Evolutionary conservation across 2,797 vertebrate genomes (phyloP).

Genomic region (Pantherophis alleghaniensis): DNA sequence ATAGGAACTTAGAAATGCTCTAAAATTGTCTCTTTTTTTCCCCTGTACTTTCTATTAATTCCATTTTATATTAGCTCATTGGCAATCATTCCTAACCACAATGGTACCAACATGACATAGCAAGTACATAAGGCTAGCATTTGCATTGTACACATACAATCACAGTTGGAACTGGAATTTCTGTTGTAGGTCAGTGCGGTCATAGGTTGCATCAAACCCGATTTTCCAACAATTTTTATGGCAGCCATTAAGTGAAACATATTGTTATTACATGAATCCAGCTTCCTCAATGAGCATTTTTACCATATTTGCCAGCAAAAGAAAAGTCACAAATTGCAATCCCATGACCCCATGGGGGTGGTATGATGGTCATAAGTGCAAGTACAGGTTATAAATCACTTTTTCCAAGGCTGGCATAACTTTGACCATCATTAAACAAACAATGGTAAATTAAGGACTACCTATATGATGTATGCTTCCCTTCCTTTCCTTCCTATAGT

Average conservation of each 20-base stretch:
- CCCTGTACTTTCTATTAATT: background rate
- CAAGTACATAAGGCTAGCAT: background rate
- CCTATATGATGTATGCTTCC: background rate
- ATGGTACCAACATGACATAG: background rate
- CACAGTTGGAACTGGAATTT: background rate
- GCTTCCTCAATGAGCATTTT: background rate
- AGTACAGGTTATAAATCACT: background rate
- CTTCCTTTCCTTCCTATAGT: background rate
- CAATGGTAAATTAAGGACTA: background rate
- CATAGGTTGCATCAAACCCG: background rate
- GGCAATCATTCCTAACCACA: background rate
- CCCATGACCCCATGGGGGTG: background rate
- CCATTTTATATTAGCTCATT: background rate
- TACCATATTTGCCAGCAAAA: background rate
- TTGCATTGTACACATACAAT: background rate
- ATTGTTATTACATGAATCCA: background rate
- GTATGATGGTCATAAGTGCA: background rate
- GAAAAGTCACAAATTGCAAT: background rate
- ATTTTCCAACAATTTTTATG: background rate
- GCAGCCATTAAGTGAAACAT: background rate
- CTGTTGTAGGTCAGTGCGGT: background rate
- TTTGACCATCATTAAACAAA: background rate
- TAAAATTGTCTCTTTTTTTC: background rate
- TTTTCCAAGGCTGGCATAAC: background rate
- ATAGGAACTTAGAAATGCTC: background rate